Evolutionary conservation across 2,113 vertebrate genomes (phyloP).

Genomic region (Lampris megalopsis): DNA sequence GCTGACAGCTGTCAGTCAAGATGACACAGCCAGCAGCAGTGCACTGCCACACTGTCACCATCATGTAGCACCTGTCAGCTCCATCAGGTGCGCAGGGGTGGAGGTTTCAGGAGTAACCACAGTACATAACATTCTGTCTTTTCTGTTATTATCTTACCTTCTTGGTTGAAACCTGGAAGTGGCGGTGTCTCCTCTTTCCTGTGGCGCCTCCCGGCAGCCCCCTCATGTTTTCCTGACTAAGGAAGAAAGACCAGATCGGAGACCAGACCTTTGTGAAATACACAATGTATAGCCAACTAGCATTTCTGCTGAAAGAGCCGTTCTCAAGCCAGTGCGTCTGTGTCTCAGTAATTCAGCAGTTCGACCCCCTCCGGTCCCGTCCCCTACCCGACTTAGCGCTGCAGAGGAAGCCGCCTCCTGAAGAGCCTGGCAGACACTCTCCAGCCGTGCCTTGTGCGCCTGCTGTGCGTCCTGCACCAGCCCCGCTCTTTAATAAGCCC

Average conservation of each 20-base stretch:
- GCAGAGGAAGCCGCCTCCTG: too few relatives aligned
- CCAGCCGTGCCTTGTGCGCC: conserved; percentile 52
- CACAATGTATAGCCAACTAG: too few relatives aligned
- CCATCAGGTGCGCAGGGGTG: neutral
- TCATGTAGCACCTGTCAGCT: neutral
- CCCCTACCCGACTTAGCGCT: too few relatives aligned
- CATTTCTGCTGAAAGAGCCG: too few relatives aligned
- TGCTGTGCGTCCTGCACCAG: conserved; percentile 34
- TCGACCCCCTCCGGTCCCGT: neutral
- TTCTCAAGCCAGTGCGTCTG: too few relatives aligned
- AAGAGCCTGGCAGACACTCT: too few relatives aligned
- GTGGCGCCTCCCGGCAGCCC: conserved; percentile 38
- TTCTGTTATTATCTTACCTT: conserved; percentile 17
- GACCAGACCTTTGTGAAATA: too few relatives aligned
- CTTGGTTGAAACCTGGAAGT: conserved; percentile 34
- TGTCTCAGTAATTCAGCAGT: neutral
- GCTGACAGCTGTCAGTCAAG: conserved; percentile 75
- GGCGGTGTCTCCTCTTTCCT: conserved; percentile 42
- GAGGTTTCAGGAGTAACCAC: too few relatives aligned
- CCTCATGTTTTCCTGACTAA: conserved; percentile 44
- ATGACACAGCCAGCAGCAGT: conserved; percentile 81
- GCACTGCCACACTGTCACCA: conserved; percentile 80
- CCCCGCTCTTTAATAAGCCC: conserved; percentile 73
- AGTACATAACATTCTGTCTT: neutral
- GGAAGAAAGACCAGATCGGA: neutral